Conservation (phyloP, 2,113 vertebrate species). For the Quiscalus mexicanus region DNA sequence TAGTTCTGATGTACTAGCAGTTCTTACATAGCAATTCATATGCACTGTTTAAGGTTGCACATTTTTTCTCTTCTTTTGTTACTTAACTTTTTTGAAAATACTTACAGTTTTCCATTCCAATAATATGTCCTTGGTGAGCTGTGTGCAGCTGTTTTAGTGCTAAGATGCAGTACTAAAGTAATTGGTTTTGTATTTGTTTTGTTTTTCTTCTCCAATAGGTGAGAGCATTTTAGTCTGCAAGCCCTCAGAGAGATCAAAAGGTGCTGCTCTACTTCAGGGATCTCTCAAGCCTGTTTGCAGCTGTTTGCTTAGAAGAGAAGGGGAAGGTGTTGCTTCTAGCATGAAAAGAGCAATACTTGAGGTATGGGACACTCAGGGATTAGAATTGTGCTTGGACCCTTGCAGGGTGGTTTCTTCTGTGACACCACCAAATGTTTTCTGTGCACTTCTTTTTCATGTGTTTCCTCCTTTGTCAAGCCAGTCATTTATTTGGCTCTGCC, state of each 20-base stretch:
- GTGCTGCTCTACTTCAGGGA: slow-evolving; percentile 85
- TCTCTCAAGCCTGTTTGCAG: slow-evolving; percentile 88
- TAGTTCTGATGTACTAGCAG: background rate
- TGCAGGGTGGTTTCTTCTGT: background rate
- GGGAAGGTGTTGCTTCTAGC: slow-evolving; percentile 86
- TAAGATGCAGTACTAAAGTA: background rate
- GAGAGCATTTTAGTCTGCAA: slow-evolving; percentile 97
- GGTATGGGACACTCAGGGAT: slow-evolving; percentile 63
- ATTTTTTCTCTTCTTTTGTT: background rate
- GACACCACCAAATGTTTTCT: background rate
- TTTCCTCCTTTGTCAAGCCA: background rate
- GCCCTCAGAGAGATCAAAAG: slow-evolving; percentile 88
- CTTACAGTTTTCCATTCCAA: background rate
- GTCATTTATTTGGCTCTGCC: background rate
- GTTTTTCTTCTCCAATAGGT: slow-evolving; percentile 70
- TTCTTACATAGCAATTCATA: background rate
- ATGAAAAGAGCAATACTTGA: slow-evolving; percentile 97
- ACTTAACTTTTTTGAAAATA: background rate
- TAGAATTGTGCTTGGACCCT: background rate
- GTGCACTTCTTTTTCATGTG: background rate
- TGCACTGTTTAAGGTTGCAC: background rate
- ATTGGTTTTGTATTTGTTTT: background rate
- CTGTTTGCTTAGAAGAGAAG: slow-evolving; percentile 86
- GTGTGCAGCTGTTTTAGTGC: background rate
- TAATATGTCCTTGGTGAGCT: background rate